Conservation (phyloP, 2,797 vertebrate genomes). For the Decapterus maruadsi region DNA sequence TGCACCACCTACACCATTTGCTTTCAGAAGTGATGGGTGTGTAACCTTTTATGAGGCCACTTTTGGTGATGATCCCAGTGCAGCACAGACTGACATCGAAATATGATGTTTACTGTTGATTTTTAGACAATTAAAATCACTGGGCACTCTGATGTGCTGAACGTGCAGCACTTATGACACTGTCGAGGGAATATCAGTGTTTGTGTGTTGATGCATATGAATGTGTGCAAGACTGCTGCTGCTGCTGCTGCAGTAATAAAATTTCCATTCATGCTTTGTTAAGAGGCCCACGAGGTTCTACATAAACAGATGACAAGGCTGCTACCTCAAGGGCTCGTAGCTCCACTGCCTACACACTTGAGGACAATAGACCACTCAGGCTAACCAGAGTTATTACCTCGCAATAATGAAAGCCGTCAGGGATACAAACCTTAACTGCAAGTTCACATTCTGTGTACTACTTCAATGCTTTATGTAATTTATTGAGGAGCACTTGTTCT, state of each 20-base stretch:
- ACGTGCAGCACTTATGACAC: background rate
- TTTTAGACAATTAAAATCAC: background rate
- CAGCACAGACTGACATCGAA: background rate
- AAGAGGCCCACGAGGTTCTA: conserved; percentile 16
- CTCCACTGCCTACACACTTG: conserved; percentile 7
- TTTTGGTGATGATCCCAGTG: background rate
- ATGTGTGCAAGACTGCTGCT: background rate
- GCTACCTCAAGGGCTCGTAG: conserved; percentile 19
- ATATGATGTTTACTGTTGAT: background rate
- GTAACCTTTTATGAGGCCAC: background rate
- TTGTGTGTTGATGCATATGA: background rate
- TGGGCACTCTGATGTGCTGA: background rate
- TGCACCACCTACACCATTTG: background rate
- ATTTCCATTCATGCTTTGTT: conserved; percentile 37
- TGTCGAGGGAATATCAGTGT: background rate
- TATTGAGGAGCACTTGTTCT: conserved; percentile 14
- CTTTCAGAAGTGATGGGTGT: background rate
- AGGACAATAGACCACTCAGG: conserved; percentile 33
- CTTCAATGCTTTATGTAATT: background rate
- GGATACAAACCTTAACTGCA: conserved; percentile 33
- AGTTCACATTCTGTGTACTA: background rate
- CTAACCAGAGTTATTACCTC: background rate
- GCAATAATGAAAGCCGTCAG: conserved; percentile 28
- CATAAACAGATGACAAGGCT: conserved; percentile 38
- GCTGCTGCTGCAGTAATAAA: conserved; percentile 13